These are phyloP conservation scores for Numenius arquata DNA, from an alignment of 2,113 vertebrate genomes.

Conservation along the genomic window DNA sequence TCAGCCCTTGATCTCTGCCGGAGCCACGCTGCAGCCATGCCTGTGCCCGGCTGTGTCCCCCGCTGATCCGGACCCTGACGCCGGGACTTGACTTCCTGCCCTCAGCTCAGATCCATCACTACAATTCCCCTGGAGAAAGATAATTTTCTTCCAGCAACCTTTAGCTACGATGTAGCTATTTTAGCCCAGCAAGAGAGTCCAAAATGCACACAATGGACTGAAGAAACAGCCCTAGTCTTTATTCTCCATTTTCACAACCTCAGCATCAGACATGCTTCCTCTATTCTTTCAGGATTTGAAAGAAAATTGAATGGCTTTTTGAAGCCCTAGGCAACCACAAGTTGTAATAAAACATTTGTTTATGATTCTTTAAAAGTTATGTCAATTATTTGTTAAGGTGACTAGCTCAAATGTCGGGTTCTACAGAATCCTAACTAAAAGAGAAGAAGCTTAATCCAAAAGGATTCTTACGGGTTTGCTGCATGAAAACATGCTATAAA, in stretches of 20 bases:
- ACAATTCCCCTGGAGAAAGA: not conserved
- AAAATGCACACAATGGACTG: accelerated
- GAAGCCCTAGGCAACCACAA: not conserved
- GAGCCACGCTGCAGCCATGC: accelerated
- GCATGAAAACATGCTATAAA: not conserved
- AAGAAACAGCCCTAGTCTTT: not conserved
- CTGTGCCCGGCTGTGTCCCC: accelerated
- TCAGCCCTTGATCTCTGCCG: accelerated
- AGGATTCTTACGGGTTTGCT: not conserved
- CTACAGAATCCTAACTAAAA: not conserved
- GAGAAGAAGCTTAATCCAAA: not conserved
- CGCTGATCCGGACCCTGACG: accelerated
- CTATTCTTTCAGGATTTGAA: not conserved
- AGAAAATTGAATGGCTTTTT: accelerated
- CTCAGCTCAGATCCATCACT: not conserved
- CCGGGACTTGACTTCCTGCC: not conserved
- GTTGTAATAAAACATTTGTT: not conserved
- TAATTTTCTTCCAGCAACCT: not conserved
- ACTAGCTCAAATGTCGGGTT: not conserved
- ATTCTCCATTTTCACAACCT: not conserved
- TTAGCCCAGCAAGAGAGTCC: not conserved
- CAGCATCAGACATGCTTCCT: not conserved
- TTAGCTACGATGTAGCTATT: not conserved
- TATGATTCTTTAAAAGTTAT: not conserved
- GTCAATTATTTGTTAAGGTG: not conserved